phyloP scores from a whole-genome alignment of 2,888 invertebrate genomes.

The Baccha elongata region DNA sequence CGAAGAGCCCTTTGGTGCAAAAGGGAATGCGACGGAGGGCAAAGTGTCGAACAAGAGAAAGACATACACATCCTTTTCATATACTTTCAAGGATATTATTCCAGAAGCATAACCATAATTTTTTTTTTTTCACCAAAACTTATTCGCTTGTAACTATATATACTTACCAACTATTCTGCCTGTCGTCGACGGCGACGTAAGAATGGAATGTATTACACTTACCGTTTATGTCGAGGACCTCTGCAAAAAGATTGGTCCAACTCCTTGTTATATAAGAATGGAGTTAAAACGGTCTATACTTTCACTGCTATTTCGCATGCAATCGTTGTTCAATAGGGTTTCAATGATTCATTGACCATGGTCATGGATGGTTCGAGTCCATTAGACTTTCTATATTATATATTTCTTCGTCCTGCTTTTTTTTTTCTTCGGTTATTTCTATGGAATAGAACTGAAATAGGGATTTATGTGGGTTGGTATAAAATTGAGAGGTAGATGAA shows the following conservation, averaged over 20 bases:
- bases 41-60: conserved; percentile 40
- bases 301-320: conserved; percentile 62
- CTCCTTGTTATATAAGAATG: not conserved
- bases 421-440: not conserved
- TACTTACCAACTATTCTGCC: not conserved
- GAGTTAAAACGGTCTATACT: conserved; percentile 17
- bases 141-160: conserved; percentile 38
- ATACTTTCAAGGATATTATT: conserved; percentile 61
- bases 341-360: conserved; percentile 72
- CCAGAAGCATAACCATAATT: not conserved
- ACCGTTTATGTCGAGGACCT: conserved; percentile 58
- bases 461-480: conserved; percentile 8
- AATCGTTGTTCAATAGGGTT: conserved; percentile 62
- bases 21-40: not conserved
- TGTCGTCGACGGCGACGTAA: conserved; percentile 10
- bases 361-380: conserved; percentile 66
- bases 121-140: conserved; percentile 34
- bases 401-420: not conserved
- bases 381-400: conserved; percentile 46
- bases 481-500: conserved; percentile 7
- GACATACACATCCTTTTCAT: conserved; percentile 63
- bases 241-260: conserved; percentile 17
- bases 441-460: conserved; percentile 29
- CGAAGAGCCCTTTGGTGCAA: conserved; percentile 24
- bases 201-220: conserved; percentile 57